Percentiles rank a stretch among this genome's conserved stretches.
Conservation (phyloP, 2,113 vertebrate species). For the Pogona vitticeps region DNA sequence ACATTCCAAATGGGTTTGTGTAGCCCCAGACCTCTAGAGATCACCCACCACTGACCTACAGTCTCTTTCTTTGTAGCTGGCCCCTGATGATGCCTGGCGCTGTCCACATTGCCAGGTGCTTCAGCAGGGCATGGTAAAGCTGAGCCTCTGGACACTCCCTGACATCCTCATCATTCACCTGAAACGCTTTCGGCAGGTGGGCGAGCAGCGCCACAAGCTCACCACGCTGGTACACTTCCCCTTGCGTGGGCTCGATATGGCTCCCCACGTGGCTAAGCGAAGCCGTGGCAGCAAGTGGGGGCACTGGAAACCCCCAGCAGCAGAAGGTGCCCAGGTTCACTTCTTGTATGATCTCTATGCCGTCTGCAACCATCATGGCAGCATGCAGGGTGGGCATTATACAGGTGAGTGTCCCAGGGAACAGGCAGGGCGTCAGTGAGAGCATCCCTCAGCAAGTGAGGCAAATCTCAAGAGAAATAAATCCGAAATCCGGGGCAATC, state of each 20-base stretch:
- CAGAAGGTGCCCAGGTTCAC: conserved; percentile 70
- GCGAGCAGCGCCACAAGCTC: conserved; percentile 91
- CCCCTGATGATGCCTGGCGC: conserved; percentile 94
- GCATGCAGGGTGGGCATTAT: conserved; percentile 96
- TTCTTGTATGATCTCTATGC: conserved; percentile 93
- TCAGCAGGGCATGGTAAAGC: conserved; percentile 94
- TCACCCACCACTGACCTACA: no score
- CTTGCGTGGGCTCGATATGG: conserved; percentile 89
- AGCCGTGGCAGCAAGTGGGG: conserved; percentile 69
- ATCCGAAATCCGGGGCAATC: background rate
- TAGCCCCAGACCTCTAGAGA: no score
- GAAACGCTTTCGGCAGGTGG: conserved; percentile 94
- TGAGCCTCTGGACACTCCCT: conserved; percentile 95
- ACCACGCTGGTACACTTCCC: conserved; percentile 93
- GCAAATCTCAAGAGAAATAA: background rate
- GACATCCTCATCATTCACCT: conserved; percentile 98
- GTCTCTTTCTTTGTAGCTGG: conserved; percentile 77
- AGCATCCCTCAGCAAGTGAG: no score
- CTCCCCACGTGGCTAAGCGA: conserved; percentile 88
- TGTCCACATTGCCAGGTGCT: conserved; percentile 94
- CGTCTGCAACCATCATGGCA: conserved; percentile 96
- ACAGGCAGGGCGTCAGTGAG: fast-evolving
- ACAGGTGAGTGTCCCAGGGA: conserved; percentile 84
- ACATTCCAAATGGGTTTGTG: no score
- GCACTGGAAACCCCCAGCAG: conserved; percentile 71